Conservation (phyloP, 2,113 vertebrate genomes). For the Aviceda subcristata region DNA sequence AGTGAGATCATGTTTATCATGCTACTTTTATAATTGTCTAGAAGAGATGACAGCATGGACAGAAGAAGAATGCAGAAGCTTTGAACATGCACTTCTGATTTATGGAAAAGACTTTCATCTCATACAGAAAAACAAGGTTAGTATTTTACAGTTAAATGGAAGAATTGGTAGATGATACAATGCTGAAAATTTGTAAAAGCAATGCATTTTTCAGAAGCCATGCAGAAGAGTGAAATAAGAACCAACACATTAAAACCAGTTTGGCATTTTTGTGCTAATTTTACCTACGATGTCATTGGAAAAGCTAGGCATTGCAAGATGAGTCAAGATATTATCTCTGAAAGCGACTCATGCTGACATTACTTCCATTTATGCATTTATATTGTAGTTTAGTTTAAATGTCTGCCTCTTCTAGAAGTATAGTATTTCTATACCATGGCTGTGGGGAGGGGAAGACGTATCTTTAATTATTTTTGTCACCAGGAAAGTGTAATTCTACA, state of each 20-base stretch:
- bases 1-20: not conserved
- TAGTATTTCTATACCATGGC: not conserved
- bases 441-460: not conserved
- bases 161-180: not conserved
- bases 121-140: constrained; percentile 98
- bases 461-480: not conserved
- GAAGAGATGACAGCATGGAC: constrained; percentile 92
- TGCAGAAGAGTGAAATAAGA: not conserved
- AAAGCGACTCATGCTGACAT: not conserved
- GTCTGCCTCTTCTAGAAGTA: not conserved
- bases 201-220: not conserved
- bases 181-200: not conserved
- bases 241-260: not conserved
- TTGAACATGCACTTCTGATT: constrained; percentile 94
- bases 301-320: not conserved
- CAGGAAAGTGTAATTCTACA: not conserved
- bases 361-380: not conserved
- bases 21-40: constrained; percentile 40
- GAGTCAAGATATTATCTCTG: not conserved
- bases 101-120: constrained; percentile 98
- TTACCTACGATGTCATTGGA: not conserved
- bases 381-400: not conserved
- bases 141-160: not conserved
- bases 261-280: not conserved
- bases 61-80: constrained; percentile 97